Evolutionary conservation across 2,888 invertebrate species (phyloP).

Genomic region (Teleiodes luculella): DNA sequence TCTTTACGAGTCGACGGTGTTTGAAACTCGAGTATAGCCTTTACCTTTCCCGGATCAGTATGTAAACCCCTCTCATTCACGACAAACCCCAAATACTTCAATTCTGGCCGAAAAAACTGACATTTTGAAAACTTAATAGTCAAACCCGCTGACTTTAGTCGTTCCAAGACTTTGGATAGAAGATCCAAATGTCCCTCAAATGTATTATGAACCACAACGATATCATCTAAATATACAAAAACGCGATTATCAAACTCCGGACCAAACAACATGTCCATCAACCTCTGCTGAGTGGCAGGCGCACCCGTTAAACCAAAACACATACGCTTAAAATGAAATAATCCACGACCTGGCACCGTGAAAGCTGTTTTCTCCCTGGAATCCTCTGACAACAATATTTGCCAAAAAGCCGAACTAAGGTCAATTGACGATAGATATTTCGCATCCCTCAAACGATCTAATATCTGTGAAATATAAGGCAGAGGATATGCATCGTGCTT

Average conservation of each 20-base stretch:
- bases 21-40: constrained; percentile 4
- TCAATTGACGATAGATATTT: constrained; percentile 13
- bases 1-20: constrained; percentile 14
- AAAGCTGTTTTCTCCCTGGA: constrained; percentile 8
- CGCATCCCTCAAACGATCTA: background rate
- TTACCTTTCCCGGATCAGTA: constrained; percentile 8
- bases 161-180: background rate
- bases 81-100: constrained; percentile 1
- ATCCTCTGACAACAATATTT: constrained; percentile 5
- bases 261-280: background rate
- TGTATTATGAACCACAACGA: background rate
- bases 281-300: background rate
- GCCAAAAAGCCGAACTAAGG: constrained; percentile 12
- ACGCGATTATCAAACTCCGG: background rate
- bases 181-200: background rate
- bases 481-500: constrained; percentile 17
- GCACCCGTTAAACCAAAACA: background rate
- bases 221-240: background rate
- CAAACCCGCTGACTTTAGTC: too few species aligned
- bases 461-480: constrained; percentile 10
- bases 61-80: background rate
- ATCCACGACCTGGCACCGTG: background rate
- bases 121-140: background rate
- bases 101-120: background rate
- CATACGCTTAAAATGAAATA: background rate